phyloP scores from a whole-genome alignment of 2,797 vertebrate genomes.

The Fringilla coelebs region DNA sequence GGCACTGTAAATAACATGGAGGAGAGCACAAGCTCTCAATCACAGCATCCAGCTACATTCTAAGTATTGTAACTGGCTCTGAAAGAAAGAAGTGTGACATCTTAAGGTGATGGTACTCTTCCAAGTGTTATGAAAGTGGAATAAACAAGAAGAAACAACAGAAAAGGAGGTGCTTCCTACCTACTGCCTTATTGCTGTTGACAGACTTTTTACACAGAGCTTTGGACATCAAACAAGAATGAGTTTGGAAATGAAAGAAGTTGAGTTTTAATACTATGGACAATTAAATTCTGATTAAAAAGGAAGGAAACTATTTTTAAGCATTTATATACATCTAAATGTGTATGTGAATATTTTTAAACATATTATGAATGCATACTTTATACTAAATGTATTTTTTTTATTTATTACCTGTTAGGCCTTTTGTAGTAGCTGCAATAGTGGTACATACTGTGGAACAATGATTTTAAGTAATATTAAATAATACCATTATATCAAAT shows the following conservation, averaged over 20 bases:
- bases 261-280: neutral
- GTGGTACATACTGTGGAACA: neutral
- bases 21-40: neutral
- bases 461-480: neutral
- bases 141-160: neutral
- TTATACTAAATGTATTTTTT: neutral
- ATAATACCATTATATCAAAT: neutral
- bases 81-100: neutral
- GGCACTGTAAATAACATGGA: neutral
- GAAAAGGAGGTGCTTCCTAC: neutral
- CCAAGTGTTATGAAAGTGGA: neutral
- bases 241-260: neutral
- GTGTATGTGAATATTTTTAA: neutral
- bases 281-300: neutral
- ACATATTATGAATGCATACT: neutral
- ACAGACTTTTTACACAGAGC: neutral
- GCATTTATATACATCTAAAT: neutral
- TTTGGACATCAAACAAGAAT: neutral
- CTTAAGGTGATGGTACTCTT: neutral
- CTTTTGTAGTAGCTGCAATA: neutral
- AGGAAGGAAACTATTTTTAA: neutral
- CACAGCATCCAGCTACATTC: neutral
- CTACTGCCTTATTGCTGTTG: neutral
- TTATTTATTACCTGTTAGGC: neutral
- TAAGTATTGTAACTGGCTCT: neutral